Percentiles rank a stretch among this genome's conserved stretches.
Conservation (phyloP, 2,113 vertebrate genomes). For the mouse (Mus musculus) region GRCm39 chr13:107173001-107173500, state of each 20-base stretch:
- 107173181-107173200: background rate
- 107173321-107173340: background rate
- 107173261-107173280: background rate
- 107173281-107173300: background rate
- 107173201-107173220: background rate
- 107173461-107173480: slow-evolving; percentile 8
- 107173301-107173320: background rate
- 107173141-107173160: background rate
- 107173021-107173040: slow-evolving; percentile 21
- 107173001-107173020: background rate
- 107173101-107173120: background rate
- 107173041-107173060: background rate
- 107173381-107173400: background rate
- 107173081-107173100: slow-evolving; percentile 43
- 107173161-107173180: background rate
- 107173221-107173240: background rate
- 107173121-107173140: background rate
- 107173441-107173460: background rate
- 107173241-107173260: background rate
- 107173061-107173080: slow-evolving; percentile 8
- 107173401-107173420: background rate
- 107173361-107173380: background rate
- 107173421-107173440: background rate
- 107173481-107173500: too few relatives aligned
- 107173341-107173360: slow-evolving; percentile 14